Conservation (phyloP, 92 coral and sea anemone species). For the Heteractis magnifica region DNA sequence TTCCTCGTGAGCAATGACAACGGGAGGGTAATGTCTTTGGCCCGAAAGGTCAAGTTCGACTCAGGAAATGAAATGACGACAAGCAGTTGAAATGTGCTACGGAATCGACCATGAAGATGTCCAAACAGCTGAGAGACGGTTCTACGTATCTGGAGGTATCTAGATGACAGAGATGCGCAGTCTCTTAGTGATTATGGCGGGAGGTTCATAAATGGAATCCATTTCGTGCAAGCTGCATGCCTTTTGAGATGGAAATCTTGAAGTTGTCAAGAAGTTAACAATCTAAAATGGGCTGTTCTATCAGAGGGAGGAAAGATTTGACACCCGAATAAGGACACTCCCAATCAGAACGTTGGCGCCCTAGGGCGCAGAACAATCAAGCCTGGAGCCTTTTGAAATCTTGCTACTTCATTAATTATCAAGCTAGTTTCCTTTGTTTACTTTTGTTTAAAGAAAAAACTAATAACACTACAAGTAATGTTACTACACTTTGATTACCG, state of each 20-base stretch:
- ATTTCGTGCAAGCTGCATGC: conserved; percentile 40
- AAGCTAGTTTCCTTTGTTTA: neutral
- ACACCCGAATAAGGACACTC: conserved; percentile 2
- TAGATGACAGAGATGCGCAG: neutral
- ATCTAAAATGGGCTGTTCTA: conserved; percentile 20
- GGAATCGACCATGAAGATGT: neutral
- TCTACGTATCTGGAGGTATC: neutral
- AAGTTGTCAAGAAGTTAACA: conserved; percentile 42
- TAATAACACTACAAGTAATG: neutral
- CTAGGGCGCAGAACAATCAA: neutral
- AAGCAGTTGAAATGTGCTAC: conserved; percentile 13
- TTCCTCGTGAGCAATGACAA: conserved; percentile 38
- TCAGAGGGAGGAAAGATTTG: conserved; percentile 16
- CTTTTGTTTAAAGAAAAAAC: conserved; percentile 3
- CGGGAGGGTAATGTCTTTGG: conserved; percentile 47
- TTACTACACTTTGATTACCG: neutral
- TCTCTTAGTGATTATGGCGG: neutral
- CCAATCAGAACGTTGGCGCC: conserved; percentile 8
- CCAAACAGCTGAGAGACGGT: neutral
- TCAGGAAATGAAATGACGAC: conserved; percentile 24
- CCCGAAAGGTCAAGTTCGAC: conserved; percentile 34
- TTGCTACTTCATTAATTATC: conserved; percentile 5
- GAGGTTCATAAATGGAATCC: neutral
- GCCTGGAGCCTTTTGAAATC: neutral
- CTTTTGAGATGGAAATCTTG: conserved; percentile 39